Conservation (phyloP, 2,797 vertebrate genomes). For the Cryptoblepharus egeriae region DNA sequence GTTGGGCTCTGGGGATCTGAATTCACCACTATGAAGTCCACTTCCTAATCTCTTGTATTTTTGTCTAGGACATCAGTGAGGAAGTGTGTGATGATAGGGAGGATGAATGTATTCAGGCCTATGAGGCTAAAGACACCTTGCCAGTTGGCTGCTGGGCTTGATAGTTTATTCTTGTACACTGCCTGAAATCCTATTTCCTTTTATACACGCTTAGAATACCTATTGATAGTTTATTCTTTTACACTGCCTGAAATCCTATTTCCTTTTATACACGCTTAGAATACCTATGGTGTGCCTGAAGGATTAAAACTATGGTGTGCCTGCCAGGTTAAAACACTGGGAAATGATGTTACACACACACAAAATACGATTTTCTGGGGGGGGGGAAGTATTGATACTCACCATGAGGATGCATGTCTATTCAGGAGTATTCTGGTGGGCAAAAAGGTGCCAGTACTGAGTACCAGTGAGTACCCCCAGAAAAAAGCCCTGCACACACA, state of each 20-base stretch:
- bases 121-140: not conserved
- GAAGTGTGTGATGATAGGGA: not conserved
- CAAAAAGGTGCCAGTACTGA: too few relatives aligned
- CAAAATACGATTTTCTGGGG: too few relatives aligned
- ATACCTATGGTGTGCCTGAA: not conserved
- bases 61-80: not conserved
- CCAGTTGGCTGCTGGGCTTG: not conserved
- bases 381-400: too few relatives aligned
- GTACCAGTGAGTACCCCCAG: too few relatives aligned
- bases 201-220: not conserved
- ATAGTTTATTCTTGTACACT: not conserved
- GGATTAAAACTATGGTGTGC: too few relatives aligned
- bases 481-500: too few relatives aligned
- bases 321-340: not conserved
- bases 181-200: not conserved
- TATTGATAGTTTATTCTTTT: not conserved
- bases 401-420: too few relatives aligned
- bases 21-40: not conserved
- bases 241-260: not conserved
- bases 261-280: slow-evolving; percentile 12
- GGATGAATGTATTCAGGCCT: not conserved
- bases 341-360: not conserved
- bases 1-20: not conserved
- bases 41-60: too few relatives aligned
- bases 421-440: too few relatives aligned